A percentile compares a stretch with the other conserved stretches of the same genome.
These are phyloP conservation scores for Xylocampa areola DNA, from an alignment of 2,888 invertebrate genomes.

Conservation along the genomic window DNA sequence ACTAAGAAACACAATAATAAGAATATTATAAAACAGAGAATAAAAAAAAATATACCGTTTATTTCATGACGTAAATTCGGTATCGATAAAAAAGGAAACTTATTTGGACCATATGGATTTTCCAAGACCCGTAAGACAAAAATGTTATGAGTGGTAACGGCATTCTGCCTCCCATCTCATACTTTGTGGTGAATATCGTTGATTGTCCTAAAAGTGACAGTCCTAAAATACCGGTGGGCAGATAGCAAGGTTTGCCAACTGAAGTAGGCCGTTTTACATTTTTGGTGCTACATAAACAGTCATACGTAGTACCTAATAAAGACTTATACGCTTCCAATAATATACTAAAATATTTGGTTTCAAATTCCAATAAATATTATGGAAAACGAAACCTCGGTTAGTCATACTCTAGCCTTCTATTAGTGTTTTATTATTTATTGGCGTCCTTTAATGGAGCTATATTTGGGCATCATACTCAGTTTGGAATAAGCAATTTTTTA, in stretches of 20 bases:
- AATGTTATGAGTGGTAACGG: conserved; percentile 29
- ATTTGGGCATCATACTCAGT: conserved; percentile 16
- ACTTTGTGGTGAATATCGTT: conserved; percentile 26
- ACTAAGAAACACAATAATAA: too few species aligned
- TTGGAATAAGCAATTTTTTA: conserved; percentile 3
- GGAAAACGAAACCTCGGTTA: conserved; percentile 31
- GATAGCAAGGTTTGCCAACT: conserved; percentile 31
- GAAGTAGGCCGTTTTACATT: conserved; percentile 56
- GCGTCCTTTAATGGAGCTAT: background rate
- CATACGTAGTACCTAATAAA: conserved; percentile 37
- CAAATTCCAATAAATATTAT: conserved; percentile 43
- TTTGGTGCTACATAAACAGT: conserved; percentile 35
- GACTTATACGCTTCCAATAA: conserved; percentile 52
- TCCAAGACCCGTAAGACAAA: conserved; percentile 8
- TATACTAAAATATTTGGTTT: conserved; percentile 28
- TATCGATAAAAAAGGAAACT: background rate
- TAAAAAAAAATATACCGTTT: too few species aligned
- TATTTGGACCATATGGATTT: conserved; percentile 16
- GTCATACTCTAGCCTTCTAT: conserved; percentile 17
- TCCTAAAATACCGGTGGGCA: conserved; percentile 41
- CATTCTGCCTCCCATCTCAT: conserved; percentile 21
- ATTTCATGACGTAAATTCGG: conserved; percentile 8
- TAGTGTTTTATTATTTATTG: conserved; percentile 29
- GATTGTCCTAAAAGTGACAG: conserved; percentile 23
- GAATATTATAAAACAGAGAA: too few species aligned